Percentiles rank a stretch among this genome's conserved stretches.
phyloP scores from a whole-genome alignment of 2,797 vertebrate species.

The Clarias laeviceps region DNA sequence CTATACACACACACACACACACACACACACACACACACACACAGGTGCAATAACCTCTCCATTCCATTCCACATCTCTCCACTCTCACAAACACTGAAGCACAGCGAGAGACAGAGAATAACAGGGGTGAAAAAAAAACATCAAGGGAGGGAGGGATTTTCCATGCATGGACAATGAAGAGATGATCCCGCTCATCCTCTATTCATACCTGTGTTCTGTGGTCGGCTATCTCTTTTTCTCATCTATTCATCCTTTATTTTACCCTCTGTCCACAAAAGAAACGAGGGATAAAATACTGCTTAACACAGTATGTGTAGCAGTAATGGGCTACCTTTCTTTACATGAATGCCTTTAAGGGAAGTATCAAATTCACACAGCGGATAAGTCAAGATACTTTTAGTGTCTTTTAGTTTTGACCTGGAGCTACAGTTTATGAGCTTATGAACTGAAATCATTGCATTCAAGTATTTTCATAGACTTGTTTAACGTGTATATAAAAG shows the following conservation, averaged over 20 bases:
- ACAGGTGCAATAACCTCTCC: slow-evolving; percentile 71
- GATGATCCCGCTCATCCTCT: slow-evolving; percentile 79
- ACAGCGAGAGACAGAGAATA: slow-evolving; percentile 62
- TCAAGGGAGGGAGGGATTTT: slow-evolving; percentile 51
- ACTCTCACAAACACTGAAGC: slow-evolving; percentile 57
- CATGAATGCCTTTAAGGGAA: not conserved
- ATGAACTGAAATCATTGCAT: not conserved
- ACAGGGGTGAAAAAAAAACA: slow-evolving; percentile 38
- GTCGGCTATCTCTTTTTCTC: slow-evolving; percentile 54
- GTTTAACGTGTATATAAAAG: not conserved
- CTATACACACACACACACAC: slow-evolving; percentile 46
- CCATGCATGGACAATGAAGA: slow-evolving; percentile 70
- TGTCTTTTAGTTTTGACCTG: not conserved
- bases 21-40: slow-evolving; percentile 38
- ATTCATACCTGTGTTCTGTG: slow-evolving; percentile 66
- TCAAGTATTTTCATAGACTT: not conserved
- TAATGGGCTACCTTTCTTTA: slow-evolving; percentile 31
- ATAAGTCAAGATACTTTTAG: not conserved
- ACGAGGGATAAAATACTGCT: slow-evolving; percentile 26
- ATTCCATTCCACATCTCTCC: slow-evolving; percentile 54
- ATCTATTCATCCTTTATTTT: slow-evolving; percentile 50
- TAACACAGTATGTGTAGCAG: slow-evolving; percentile 21
- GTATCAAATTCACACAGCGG: not conserved
- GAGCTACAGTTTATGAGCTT: not conserved
- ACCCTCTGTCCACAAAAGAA: slow-evolving; percentile 18